phyloP scores from a whole-genome alignment of 2,888 invertebrate species.

The Mallateleia sp. region DNA sequence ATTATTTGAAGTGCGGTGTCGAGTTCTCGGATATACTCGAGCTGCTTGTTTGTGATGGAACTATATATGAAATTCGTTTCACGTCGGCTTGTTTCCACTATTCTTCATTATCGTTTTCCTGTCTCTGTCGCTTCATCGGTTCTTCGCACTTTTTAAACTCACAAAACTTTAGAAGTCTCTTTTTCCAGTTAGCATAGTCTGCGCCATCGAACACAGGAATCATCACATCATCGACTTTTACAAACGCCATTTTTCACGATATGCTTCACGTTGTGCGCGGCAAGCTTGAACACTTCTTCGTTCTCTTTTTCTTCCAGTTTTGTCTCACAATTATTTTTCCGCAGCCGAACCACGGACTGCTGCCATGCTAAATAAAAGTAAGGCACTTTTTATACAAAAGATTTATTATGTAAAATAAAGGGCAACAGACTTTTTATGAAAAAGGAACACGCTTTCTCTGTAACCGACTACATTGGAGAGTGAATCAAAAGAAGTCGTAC shows the following conservation, averaged over 20 bases:
- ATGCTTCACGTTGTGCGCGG: not conserved
- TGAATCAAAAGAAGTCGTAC: too few relatives aligned
- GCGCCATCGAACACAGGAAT: slow-evolving; percentile 74
- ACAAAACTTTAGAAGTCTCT: slow-evolving; percentile 57
- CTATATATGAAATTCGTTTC: slow-evolving; percentile 43
- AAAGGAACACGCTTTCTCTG: too few relatives aligned
- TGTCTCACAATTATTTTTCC: not conserved
- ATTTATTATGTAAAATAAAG: too few relatives aligned
- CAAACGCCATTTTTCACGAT: slow-evolving; percentile 53
- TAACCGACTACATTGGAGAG: too few relatives aligned
- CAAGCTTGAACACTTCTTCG: too few relatives aligned
- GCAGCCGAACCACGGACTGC: not conserved
- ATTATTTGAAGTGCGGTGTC: slow-evolving; percentile 66
- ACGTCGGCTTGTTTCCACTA: slow-evolving; percentile 46
- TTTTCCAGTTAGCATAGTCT: slow-evolving; percentile 72
- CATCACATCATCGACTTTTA: slow-evolving; percentile 61
- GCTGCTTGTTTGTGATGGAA: slow-evolving; percentile 48
- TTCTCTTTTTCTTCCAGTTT: not conserved
- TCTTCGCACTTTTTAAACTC: slow-evolving; percentile 64
- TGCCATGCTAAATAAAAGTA: not conserved
- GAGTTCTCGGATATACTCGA: slow-evolving; percentile 66
- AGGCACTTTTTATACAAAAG: too few relatives aligned
- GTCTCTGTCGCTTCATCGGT: slow-evolving; percentile 29
- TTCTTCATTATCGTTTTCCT: slow-evolving; percentile 22
- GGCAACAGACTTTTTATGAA: too few relatives aligned